phyloP scores from a whole-genome alignment of 2,113 vertebrate genomes.

The Pelobates fuscus region DNA sequence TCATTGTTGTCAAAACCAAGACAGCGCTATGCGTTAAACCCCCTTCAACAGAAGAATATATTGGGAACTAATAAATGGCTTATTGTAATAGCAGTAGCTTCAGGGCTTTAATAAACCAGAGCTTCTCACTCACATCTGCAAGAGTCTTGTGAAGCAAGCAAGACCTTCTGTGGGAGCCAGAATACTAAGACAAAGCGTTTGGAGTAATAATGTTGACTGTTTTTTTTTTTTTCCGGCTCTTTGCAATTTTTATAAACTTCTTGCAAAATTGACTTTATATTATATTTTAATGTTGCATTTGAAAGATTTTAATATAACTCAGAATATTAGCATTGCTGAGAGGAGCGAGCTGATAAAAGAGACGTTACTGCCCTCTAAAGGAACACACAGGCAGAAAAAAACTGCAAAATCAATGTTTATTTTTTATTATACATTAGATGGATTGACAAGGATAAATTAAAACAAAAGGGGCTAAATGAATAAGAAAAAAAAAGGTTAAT shows the following conservation, averaged over 20 bases:
- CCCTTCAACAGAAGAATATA: slow-evolving; percentile 32
- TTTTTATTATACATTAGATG: slow-evolving; percentile 3
- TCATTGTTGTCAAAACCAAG: slow-evolving; percentile 33
- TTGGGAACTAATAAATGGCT: slow-evolving; percentile 43
- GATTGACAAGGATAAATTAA: slow-evolving; percentile 20
- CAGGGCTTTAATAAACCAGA: slow-evolving; percentile 41
- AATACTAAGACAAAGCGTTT: slow-evolving; percentile 34
- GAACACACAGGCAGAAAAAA: background rate
- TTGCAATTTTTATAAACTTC: slow-evolving; percentile 52
- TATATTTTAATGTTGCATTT: slow-evolving; percentile 51
- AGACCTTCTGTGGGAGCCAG: slow-evolving; percentile 30
- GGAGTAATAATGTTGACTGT: slow-evolving; percentile 48
- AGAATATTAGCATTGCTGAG: slow-evolving; percentile 44
- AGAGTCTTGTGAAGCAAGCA: slow-evolving; percentile 35
- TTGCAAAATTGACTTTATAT: slow-evolving; percentile 51
- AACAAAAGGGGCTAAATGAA: slow-evolving; percentile 1
- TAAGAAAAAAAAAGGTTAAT: too few relatives aligned
- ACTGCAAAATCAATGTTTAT: slow-evolving; percentile 36
- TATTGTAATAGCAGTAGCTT: slow-evolving; percentile 45
- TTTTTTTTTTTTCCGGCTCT: slow-evolving; percentile 43
- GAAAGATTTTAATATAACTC: slow-evolving; percentile 47
- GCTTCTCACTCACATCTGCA: slow-evolving; percentile 19
- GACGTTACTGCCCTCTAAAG: slow-evolving; percentile 45
- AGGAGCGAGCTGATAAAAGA: slow-evolving; percentile 19
- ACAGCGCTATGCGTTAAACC: slow-evolving; percentile 23